Evolutionary conservation across 2,113 vertebrate genomes (phyloP).

Genomic region (Macroglossus sobrinus): DNA sequence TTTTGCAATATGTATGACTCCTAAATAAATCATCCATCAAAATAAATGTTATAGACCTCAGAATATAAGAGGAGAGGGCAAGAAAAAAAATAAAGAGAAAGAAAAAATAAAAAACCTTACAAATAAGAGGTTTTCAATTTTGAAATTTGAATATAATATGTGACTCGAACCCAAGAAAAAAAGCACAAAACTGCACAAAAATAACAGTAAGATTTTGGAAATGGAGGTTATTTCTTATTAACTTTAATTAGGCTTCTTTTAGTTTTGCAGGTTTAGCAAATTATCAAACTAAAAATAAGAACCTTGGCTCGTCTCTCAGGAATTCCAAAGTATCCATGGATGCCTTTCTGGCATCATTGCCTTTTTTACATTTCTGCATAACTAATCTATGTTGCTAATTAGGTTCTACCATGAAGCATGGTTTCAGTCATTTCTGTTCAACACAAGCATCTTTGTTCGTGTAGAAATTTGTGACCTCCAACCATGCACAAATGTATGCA

Average conservation of each 20-base stretch:
- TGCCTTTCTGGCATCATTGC: background rate
- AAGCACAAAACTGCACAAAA: background rate
- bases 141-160: slow-evolving; percentile 11
- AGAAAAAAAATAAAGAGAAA: background rate
- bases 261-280: slow-evolving; percentile 30
- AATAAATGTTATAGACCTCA: background rate
- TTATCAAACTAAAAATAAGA: slow-evolving; percentile 19
- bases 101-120: background rate
- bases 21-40: background rate
- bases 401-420: background rate
- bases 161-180: background rate
- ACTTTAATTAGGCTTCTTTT: slow-evolving; percentile 56
- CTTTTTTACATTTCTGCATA: slow-evolving; percentile 12
- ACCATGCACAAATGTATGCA: background rate
- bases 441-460: background rate
- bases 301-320: background rate
- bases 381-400: slow-evolving; percentile 42
- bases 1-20: background rate
- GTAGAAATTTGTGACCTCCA: background rate
- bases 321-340: background rate
- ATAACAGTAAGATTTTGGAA: slow-evolving; percentile 24
- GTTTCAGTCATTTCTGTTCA: background rate
- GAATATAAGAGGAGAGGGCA: background rate
- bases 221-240: slow-evolving; percentile 41
- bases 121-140: background rate